Conservation (phyloP, 2,797 vertebrate species). For the Tympanoctomys barrerae region DNA sequence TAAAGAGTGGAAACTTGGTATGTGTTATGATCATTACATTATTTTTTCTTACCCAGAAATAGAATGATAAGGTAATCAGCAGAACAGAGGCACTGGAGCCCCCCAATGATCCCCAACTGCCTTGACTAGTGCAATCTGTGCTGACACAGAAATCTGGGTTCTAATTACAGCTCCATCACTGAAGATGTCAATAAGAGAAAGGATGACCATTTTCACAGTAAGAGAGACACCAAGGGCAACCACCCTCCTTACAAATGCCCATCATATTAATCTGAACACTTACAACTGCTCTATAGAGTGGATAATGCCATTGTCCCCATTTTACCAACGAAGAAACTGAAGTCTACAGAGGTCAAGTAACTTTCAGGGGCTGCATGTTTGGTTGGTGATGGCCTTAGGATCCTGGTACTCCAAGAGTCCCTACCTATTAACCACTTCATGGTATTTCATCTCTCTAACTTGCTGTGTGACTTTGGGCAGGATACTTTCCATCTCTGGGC, state of each 20-base stretch:
- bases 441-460: conserved; percentile 8
- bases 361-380: background rate
- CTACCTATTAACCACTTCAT: background rate
- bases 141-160: background rate
- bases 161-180: background rate
- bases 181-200: background rate
- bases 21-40: background rate
- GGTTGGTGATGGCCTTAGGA: background rate
- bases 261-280: background rate
- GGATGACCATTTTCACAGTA: background rate
- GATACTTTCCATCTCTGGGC: background rate
- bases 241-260: background rate
- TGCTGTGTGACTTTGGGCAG: conserved; percentile 11
- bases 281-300: background rate
- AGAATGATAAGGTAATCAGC: background rate
- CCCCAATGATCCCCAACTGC: background rate
- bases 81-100: background rate
- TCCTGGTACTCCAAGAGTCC: background rate
- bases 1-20: background rate
- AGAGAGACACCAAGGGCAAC: background rate
- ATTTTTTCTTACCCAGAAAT: background rate
- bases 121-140: background rate
- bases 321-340: conserved; percentile 47
- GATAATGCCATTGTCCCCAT: background rate
- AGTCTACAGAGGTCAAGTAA: background rate